Conservation (phyloP, 2,113 vertebrate genomes). For the Calypte anna region DNA sequence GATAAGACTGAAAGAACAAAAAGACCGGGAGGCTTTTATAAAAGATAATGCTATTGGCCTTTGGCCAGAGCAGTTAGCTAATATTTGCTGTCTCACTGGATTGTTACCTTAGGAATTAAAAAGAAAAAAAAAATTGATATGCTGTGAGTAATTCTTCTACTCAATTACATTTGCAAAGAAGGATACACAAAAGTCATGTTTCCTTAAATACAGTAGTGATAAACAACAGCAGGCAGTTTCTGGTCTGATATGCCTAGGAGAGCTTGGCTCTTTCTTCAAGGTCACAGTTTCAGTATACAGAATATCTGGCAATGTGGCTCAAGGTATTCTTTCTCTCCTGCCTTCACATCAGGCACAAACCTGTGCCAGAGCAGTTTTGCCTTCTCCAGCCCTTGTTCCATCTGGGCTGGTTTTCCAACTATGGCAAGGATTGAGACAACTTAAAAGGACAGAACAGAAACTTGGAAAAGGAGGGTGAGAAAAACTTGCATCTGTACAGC, state of each 20-base stretch:
- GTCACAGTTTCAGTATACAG: not conserved
- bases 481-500: rapidly evolving
- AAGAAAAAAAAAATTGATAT: not conserved
- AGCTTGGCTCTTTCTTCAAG: not conserved
- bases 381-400: not conserved
- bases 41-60: constrained; percentile 24
- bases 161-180: constrained; percentile 10
- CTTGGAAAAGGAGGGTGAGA: not conserved
- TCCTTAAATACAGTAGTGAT: not conserved
- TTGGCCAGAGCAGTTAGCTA: constrained; percentile 26
- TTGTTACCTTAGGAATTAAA: constrained; percentile 25
- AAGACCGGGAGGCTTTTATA: constrained; percentile 1
- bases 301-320: not conserved
- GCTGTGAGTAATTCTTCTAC: not conserved
- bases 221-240: constrained; percentile 4
- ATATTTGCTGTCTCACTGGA: not conserved
- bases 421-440: not conserved
- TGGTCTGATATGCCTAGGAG: not conserved
- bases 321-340: not conserved
- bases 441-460: not conserved
- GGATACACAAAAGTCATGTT: not conserved
- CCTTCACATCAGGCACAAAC: not conserved
- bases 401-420: not conserved
- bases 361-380: not conserved
- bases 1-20: constrained; percentile 4